Conservation (phyloP, 1,140 invertebrate genomes). For the Lepidostoma basale region DNA sequence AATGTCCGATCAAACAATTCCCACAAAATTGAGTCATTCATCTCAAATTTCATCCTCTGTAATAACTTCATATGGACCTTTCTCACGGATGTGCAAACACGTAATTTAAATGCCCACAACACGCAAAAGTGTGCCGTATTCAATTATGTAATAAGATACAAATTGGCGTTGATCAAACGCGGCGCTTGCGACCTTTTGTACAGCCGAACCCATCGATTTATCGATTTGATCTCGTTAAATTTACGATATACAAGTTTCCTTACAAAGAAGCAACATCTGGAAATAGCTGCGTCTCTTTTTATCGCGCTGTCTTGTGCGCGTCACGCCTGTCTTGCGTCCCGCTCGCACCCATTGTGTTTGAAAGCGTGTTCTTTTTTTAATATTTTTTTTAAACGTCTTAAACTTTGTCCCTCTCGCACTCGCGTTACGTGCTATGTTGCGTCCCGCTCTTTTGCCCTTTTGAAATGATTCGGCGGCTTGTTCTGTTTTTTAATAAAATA, state of each 20-base stretch:
- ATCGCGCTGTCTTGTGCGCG: not conserved
- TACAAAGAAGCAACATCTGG: not conserved
- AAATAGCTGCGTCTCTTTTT: too few relatives aligned
- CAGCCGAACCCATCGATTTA: constrained; percentile 11
- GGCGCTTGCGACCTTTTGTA: not conserved
- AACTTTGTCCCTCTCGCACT: not conserved
- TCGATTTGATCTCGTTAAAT: constrained; percentile 19
- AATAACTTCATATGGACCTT: constrained; percentile 2
- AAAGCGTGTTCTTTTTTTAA: not conserved
- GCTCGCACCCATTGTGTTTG: not conserved
- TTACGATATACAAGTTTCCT: constrained; percentile 7
- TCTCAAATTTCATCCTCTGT: constrained; percentile 5
- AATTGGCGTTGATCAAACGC: not conserved
- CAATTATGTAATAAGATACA: not conserved
- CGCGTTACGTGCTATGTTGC: too few relatives aligned
- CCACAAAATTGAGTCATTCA: not conserved
- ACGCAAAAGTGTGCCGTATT: not conserved
- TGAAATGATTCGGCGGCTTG: too few relatives aligned
- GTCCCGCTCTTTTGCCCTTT: too few relatives aligned
- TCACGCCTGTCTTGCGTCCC: not conserved
- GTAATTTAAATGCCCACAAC: too few relatives aligned
- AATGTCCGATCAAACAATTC: not conserved
- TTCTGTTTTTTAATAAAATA: not conserved
- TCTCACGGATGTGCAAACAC: not conserved
- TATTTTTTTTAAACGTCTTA: not conserved